These are phyloP conservation scores for Zonotrichia leucophrys DNA, from an alignment of 2,113 vertebrate genomes.

Conservation along the genomic window DNA sequence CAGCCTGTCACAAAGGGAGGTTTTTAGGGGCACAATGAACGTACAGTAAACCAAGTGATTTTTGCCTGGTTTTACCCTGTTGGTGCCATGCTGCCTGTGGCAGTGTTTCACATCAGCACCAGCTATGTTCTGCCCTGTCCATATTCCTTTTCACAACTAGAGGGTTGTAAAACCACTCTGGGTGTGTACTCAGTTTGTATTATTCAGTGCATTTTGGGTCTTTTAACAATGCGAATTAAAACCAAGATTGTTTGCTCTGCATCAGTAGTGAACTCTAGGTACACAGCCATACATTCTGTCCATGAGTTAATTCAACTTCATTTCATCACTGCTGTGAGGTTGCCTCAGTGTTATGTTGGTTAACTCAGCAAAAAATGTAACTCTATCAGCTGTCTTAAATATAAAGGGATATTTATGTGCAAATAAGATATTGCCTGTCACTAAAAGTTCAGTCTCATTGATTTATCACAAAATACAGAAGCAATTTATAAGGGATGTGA, in stretches of 20 bases:
- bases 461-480: background rate
- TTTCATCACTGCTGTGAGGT: background rate
- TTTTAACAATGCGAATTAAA: background rate
- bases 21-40: background rate
- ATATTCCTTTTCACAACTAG: background rate
- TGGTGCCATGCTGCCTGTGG: background rate
- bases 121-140: background rate
- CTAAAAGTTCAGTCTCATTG: fast-evolving
- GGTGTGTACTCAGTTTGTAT: background rate
- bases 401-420: background rate
- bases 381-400: background rate
- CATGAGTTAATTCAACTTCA: background rate
- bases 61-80: background rate
- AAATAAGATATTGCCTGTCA: background rate
- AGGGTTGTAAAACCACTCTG: background rate
- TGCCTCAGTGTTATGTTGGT: background rate
- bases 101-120: background rate
- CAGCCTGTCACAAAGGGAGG: background rate
- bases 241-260: background rate
- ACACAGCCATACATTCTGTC: background rate
- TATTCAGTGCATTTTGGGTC: background rate
- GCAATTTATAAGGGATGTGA: background rate
- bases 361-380: background rate
- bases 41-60: background rate
- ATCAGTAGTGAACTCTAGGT: background rate